A percentile compares a stretch with the other conserved stretches of the same genome.
Evolutionary conservation across 2,888 invertebrate genomes (phyloP).

Genomic region (Tetropium fuscum): DNA sequence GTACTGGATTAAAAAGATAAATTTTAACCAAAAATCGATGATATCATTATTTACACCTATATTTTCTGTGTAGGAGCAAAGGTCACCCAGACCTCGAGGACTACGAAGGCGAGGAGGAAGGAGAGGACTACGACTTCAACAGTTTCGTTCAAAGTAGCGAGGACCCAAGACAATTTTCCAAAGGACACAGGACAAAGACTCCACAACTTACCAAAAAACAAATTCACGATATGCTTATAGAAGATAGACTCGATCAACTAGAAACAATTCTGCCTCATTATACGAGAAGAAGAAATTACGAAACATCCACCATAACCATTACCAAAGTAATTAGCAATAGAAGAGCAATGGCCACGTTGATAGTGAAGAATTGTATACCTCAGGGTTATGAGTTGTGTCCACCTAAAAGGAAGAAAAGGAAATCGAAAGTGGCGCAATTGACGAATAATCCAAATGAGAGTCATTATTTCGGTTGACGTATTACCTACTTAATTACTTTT

Average conservation of each 20-base stretch:
- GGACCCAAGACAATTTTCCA: conserved; percentile 35
- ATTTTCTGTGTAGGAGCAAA: conserved; percentile 3
- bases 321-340: conserved; percentile 58
- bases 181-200: conserved; percentile 46
- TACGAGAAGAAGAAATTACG: conserved; percentile 57
- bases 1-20: too few species aligned
- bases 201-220: conserved; percentile 49
- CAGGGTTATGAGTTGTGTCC: conserved; percentile 59
- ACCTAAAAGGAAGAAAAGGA: conserved; percentile 44
- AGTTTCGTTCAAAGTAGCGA: conserved; percentile 47
- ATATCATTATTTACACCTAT: too few species aligned
- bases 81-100: conserved; percentile 3
- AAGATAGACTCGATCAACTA: conserved; percentile 62
- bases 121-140: conserved; percentile 10
- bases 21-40: too few species aligned
- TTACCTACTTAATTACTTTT: too few species aligned
- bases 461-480: conserved; percentile 39
- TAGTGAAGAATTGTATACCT: conserved; percentile 63
- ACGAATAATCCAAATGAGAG: conserved; percentile 37
- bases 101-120: conserved; percentile 3
- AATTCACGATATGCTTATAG: conserved; percentile 59
- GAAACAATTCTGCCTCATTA: conserved; percentile 63
- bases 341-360: conserved; percentile 59
- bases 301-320: conserved; percentile 63
- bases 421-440: conserved; percentile 48